Base-by-base conservation (phyloP, 2,888 invertebrate genomes). In the Piscicola geometra region DNA sequence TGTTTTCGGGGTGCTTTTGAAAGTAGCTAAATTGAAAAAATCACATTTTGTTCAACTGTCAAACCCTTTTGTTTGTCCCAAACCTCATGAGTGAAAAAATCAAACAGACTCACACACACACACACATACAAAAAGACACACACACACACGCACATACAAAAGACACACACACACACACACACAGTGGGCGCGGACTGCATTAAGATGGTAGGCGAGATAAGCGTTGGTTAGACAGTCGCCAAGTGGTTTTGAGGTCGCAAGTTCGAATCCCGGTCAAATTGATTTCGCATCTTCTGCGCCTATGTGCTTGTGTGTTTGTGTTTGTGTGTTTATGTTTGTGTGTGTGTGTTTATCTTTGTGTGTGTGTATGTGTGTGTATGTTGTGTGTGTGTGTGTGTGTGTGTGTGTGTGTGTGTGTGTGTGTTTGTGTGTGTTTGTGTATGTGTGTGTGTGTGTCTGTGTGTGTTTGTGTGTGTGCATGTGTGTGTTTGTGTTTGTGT, bases 81-180 rank as follows among this genome's bases (percentile, higher is more conserved):
- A 47, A 47, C 50, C 21, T 47, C 30, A 64, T 12, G 12, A 64
- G 15, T n/a, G 30, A 64, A n/a, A 15, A 12, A 64, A 25, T 9
- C 15, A 67, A 18, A 21, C 67, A 30, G 5, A 32, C 50, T 15
- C 41, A 71, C 52, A 30, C 28, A 30, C 25, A 52, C 71, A 52
- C 71, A 71, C 56, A 52, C 15, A 52, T 30, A 71, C 28, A 47
- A 50, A 52, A 28, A 50, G 52, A 71, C 71, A 52, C 32, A 21
- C n/a, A 30, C 25, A 50, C 33, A 50, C 28, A 33, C 30, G 71
- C n/a, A 50, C 30, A 47, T n/a, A 41, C 70, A 70, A 64, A 67
- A 30, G 5, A 67, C 30, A 67, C 67, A 32, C 28, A 67, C 30
- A 67, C 3, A 67, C 21, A 25, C 21, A 56, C n/a, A 21, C 60